phyloP scores from a whole-genome alignment of 1,140 invertebrate genomes.

The Bemisia tabaci region DNA sequence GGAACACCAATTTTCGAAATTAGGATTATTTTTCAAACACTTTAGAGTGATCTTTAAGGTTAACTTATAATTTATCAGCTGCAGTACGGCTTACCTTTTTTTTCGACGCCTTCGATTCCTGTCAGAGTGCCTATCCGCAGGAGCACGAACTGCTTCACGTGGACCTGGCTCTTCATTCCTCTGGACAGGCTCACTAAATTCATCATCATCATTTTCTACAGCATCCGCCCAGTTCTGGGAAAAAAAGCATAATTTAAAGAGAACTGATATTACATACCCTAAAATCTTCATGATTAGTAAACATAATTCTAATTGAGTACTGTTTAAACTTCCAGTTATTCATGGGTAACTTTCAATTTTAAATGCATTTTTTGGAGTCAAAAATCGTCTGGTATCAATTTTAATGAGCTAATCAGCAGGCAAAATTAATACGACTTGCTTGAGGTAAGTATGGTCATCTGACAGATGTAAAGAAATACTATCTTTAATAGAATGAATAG shows the following conservation, averaged over 20 bases:
- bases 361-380: no score
- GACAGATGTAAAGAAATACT: no score
- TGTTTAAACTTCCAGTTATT: slow-evolving; percentile 11
- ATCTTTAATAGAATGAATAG: no score
- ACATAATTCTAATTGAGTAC: slow-evolving; percentile 10
- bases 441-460: no score
- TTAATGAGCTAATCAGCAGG: no score
- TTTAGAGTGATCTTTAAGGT: no score
- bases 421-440: no score
- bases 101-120: neutral
- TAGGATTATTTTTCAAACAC: no score
- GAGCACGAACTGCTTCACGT: neutral
- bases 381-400: no score
- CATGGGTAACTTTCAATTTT: slow-evolving; percentile 33
- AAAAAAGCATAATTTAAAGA: slow-evolving; percentile 2
- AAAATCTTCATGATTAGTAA: neutral
- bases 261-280: neutral
- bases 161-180: neutral
- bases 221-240: slow-evolving; percentile 20
- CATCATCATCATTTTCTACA: slow-evolving; percentile 18
- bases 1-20: no score
- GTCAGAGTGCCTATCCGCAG: neutral
- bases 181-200: neutral
- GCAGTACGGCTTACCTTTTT: no score
- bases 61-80: no score